Percentiles rank a stretch among this genome's conserved stretches.
phyloP scores from a whole-genome alignment of 2,113 vertebrate species.

The Pteropus alecto region DNA sequence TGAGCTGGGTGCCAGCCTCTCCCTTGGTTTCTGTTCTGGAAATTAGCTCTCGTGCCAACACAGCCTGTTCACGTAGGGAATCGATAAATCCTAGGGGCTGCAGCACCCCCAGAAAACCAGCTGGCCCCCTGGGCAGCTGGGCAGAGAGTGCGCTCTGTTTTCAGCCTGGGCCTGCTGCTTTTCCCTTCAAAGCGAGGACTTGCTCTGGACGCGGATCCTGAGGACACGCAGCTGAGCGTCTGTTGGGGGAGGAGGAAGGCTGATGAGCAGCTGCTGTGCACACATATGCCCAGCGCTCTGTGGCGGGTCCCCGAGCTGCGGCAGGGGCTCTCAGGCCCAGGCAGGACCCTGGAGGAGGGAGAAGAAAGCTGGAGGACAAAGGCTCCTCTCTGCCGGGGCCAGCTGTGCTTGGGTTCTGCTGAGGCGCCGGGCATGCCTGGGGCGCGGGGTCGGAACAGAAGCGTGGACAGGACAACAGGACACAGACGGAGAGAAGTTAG shows the following conservation, averaged over 20 bases:
- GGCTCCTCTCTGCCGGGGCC: rapidly evolving
- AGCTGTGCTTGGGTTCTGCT: background rate
- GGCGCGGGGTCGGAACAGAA: rapidly evolving
- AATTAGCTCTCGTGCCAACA: background rate
- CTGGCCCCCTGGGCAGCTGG: rapidly evolving
- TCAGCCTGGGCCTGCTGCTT: rapidly evolving
- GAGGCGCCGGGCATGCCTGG: rapidly evolving
- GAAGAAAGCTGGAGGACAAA: background rate
- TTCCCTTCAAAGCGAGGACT: background rate
- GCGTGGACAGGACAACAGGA: background rate
- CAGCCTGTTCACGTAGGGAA: background rate
- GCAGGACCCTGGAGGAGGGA: too few relatives aligned
- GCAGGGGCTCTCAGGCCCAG: rapidly evolving
- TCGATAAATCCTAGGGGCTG: background rate
- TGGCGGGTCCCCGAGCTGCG: too few relatives aligned
- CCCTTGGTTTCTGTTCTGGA: background rate
- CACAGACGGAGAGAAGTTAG: rapidly evolving
- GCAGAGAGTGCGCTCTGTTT: rapidly evolving
- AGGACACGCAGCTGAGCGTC: background rate
- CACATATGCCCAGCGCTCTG: rapidly evolving
- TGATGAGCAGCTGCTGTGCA: background rate
- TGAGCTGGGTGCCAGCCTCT: background rate
- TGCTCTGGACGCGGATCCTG: background rate
- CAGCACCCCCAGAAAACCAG: background rate
- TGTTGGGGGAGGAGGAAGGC: rapidly evolving